Conservation (phyloP, 2,797 vertebrate genomes). For the Sardinella longiceps region DNA sequence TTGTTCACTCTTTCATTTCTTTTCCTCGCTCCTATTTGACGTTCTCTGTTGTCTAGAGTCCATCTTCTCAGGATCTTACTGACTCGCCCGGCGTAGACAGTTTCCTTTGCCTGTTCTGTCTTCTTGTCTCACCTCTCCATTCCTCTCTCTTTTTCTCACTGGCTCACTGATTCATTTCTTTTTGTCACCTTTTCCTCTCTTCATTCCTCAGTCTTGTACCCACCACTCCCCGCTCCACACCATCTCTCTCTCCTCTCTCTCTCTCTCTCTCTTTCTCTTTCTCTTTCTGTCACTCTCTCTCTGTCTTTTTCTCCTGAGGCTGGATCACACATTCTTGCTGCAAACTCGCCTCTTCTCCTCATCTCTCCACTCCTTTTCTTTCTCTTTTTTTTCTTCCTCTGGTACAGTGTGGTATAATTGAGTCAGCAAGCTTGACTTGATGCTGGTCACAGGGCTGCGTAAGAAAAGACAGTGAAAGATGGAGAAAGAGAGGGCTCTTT, state of each 20-base stretch:
- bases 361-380: constrained; percentile 13
- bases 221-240: not conserved
- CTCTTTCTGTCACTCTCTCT: not conserved
- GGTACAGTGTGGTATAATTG: not conserved
- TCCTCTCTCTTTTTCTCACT: not conserved
- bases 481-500: not conserved
- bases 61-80: not conserved
- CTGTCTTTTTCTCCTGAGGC: not conserved
- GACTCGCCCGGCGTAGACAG: not conserved
- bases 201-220: not conserved
- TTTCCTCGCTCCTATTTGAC: not conserved
- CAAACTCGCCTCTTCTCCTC: not conserved
- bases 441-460: not conserved
- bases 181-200: not conserved
- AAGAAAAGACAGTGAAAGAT: not conserved
- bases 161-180: not conserved
- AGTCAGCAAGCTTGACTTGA: not conserved
- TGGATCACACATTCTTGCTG: not conserved
- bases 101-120: not conserved
- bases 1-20: not conserved
- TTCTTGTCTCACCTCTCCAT: not conserved
- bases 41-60: not conserved
- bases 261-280: not conserved
- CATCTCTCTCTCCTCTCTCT: not conserved
- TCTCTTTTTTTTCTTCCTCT: not conserved